These are phyloP conservation scores for Carettochelys insculpta DNA, from an alignment of 2,113 vertebrate species.

Conservation along the genomic window DNA sequence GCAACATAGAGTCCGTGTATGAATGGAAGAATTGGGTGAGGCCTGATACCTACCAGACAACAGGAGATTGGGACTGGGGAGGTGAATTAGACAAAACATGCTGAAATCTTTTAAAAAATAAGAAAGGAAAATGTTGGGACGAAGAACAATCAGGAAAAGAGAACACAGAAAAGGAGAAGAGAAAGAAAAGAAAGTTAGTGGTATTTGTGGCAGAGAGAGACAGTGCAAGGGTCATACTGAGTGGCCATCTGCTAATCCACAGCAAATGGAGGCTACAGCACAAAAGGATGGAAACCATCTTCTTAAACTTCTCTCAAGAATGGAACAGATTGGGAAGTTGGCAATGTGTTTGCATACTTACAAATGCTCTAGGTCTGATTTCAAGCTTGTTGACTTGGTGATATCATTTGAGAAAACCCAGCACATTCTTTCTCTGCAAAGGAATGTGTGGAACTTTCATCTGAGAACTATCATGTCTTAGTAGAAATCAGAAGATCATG, in stretches of 20 bases:
- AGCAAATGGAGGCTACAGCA: neutral
- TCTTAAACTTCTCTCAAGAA: neutral
- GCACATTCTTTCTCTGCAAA: neutral
- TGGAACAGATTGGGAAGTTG: neutral
- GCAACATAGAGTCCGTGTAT: too few species aligned
- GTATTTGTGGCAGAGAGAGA: neutral
- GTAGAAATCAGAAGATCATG: neutral
- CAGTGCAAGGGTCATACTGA: neutral
- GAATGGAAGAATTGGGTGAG: too few species aligned
- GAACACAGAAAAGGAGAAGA: neutral
- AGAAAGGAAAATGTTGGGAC: neutral
- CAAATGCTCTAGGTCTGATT: neutral
- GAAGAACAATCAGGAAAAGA: neutral
- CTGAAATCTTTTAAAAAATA: too few species aligned
- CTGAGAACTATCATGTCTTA: neutral
- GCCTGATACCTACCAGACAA: too few species aligned
- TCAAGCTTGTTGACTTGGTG: neutral
- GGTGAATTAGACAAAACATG: too few species aligned
- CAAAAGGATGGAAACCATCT: neutral
- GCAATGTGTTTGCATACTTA: neutral
- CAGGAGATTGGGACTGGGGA: too few species aligned
- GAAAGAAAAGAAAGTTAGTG: neutral
- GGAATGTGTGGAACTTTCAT: neutral
- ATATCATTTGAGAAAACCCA: neutral
- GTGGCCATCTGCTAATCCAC: neutral